Conservation (phyloP, 2,888 invertebrate species). For the Coleophora flavipennella region DNA sequence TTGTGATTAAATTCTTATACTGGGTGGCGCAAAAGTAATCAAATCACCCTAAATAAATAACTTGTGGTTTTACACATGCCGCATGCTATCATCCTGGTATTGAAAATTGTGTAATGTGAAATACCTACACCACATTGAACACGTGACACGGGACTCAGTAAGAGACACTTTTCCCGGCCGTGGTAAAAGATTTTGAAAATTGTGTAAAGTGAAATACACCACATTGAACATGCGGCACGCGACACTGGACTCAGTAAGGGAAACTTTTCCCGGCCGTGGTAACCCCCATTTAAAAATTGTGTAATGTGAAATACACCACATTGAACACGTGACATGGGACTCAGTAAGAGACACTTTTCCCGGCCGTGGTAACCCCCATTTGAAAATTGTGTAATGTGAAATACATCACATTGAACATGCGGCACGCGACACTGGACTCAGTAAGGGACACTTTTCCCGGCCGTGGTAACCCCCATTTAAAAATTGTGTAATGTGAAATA, state of each 20-base stretch:
- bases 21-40: not conserved
- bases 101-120: constrained; percentile 1
- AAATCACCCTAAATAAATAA: no score
- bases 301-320: no score
- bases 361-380: no score
- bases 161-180: no score
- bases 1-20: no score
- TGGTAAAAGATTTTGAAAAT: no score
- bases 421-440: not conserved
- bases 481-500: constrained; percentile 1
- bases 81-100: not conserved
- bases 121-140: no score
- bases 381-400: no score
- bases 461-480: constrained; percentile 6
- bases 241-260: constrained; percentile 1
- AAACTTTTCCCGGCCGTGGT: constrained; percentile 3
- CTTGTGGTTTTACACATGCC: not conserved
- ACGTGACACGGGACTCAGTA: no score
- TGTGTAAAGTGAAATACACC: not conserved
- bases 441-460: constrained; percentile 2
- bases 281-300: constrained; percentile 4
- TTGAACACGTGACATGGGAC: no score
- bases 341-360: no score
- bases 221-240: not conserved
- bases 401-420: not conserved